phyloP scores from a whole-genome alignment of 2,888 invertebrate species.

The Orthonevra nobilis region DNA sequence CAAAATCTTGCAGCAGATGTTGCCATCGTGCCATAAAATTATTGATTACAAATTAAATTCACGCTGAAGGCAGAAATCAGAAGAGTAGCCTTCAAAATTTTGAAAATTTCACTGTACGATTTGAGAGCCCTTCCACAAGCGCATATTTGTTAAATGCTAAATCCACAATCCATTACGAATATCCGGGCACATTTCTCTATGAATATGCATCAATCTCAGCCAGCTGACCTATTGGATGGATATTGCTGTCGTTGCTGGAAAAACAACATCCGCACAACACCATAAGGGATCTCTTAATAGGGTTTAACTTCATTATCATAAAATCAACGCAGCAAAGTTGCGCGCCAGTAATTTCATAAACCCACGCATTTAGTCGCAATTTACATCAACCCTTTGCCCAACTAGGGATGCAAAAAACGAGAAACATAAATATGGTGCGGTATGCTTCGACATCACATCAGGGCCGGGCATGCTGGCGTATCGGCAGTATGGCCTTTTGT shows the following conservation, averaged over 20 bases:
- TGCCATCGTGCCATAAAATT: too few species aligned
- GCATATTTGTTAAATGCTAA: background rate
- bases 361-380: conserved; percentile 51
- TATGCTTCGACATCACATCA: too few species aligned
- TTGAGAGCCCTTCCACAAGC: background rate
- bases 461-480: background rate
- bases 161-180: too few species aligned
- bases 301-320: conserved; percentile 66
- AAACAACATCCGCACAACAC: background rate
- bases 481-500: conserved; percentile 34
- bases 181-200: background rate
- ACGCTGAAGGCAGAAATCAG: too few species aligned
- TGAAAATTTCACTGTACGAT: too few species aligned
- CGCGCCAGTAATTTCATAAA: conserved; percentile 64
- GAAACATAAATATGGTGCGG: background rate
- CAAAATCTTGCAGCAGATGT: too few species aligned
- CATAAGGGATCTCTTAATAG: conserved; percentile 45
- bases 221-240: conserved; percentile 1
- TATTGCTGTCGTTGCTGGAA: conserved; percentile 8
- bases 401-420: background rate
- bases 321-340: conserved; percentile 60
- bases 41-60: too few species aligned
- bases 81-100: too few species aligned
- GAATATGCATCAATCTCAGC: conserved; percentile 16
- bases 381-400: conserved; percentile 17